Conservation (phyloP, 2,888 invertebrate genomes). For the Cheilosia scutellata region DNA sequence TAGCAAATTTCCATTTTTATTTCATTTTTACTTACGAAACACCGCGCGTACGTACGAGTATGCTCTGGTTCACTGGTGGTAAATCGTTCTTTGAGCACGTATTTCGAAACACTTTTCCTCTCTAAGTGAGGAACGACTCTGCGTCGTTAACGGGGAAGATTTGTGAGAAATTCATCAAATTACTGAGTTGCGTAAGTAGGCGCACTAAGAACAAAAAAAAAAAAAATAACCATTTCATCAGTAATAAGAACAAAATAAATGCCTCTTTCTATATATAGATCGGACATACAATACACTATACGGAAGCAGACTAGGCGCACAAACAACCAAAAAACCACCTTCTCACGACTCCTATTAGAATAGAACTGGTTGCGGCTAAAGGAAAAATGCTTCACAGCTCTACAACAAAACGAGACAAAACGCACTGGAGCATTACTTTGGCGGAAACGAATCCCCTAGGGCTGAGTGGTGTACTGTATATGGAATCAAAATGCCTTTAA, state of each 20-base stretch:
- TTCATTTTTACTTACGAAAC: conserved; percentile 30
- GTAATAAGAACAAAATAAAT: conserved; percentile 56
- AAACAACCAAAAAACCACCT: conserved; percentile 59
- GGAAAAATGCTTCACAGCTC: conserved; percentile 25
- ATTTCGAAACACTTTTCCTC: conserved; percentile 7
- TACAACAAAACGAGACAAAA: conserved; percentile 16
- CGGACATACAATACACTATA: conserved; percentile 44
- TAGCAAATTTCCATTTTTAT: conserved; percentile 10
- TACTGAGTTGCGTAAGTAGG: conserved; percentile 68
- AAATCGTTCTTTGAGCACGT: conserved; percentile 39
- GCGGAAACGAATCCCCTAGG: conserved; percentile 9
- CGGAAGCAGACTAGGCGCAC: conserved; percentile 49
- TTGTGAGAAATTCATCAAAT: conserved; percentile 49
- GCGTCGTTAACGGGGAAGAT: not conserved
- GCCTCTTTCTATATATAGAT: conserved; percentile 62
- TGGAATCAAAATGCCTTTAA: not conserved
- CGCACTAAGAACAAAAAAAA: conserved; percentile 39
- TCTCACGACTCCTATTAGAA: conserved; percentile 65
- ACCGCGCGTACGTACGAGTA: conserved; percentile 16
- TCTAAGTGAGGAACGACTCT: not conserved
- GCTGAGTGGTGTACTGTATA: conserved; percentile 3
- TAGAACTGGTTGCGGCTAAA: conserved; percentile 34
- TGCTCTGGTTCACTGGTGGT: conserved; percentile 10
- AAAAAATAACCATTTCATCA: conserved; percentile 27
- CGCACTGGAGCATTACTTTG: conserved; percentile 60